Evolutionary conservation across 2,888 invertebrate genomes (phyloP), one percentile per base, ranked within the genome.

Genomic region (Lucinisca nassula): DNA sequence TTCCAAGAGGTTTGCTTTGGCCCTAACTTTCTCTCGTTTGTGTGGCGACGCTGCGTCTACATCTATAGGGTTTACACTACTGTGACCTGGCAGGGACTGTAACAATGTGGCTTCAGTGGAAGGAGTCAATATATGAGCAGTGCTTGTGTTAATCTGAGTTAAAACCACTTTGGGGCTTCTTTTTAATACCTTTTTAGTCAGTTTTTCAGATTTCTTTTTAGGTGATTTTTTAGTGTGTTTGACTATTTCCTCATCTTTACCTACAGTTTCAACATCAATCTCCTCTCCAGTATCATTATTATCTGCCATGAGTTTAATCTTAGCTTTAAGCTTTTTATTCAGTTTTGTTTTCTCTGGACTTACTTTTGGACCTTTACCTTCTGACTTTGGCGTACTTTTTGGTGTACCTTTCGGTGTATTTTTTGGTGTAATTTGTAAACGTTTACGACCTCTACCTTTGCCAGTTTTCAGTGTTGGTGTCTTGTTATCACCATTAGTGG

Each of bases 231-330:
- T 61, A 14, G 73, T 51, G 27, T 82, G 78, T 72, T 81, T 88
- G 35, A 82, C 87, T 32, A 37, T 76, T 30, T 84, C 80, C 37
- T 78, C 80, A 45, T 86, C 86, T 35, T 78, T 81, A 0, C 73
- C 87, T 10, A 88, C 84, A 49, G 85, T 89, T 55, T 84, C 88
- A 32, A 89, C 88, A 85, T 88, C 90, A 51, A 88, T 87, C 70
- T 90, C 89, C 37, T 88, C 87, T 40, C 73, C 81, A 24, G 38
- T 77, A 77, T 89, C 84, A 72, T 85, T 77, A n/a, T 40, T 4
- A 24, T 90, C 87, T 30, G 67, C 17, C 4, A 35, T 21, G 35
- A 30, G 37, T 49, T 58, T 79, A 38, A 37, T 72, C 73, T 83
- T 81, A 58, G n/a, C 77, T 55, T 67, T 85, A 17, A 24, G 51